Base-by-base conservation (phyloP, 2,797 vertebrate genomes). In the Hybognathus amarus region DNA sequence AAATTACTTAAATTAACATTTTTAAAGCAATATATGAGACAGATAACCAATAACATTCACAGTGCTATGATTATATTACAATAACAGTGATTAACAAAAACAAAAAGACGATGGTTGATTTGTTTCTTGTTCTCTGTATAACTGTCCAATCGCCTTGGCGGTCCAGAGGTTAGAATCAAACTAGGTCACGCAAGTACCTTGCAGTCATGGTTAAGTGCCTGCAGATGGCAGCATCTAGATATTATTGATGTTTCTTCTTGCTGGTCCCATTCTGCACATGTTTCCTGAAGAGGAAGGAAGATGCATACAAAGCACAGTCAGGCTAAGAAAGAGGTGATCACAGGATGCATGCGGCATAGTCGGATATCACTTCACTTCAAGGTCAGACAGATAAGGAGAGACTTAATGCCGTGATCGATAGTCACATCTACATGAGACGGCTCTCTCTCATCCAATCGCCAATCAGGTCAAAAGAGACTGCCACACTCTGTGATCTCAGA, bases 181-280 rank as follows among this genome's bases (percentile, higher is more conserved):
- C 77, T 40, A 76, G 89, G 61, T 89, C 75, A 87, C 83, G 86
- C 81, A 27, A 84, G 88, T 88, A 59, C 84, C 85, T 87, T 90
- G 90, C 77, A 89, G 76, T 90, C 76, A 82, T 78, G 84, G 84
- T 75, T 84, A 66, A 18, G 76, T 85, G 88, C 93, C 93, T 92
- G 91, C 77, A 87, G 93, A 91, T 88, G 93, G 93, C 83, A 83
- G 83, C 45, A 52, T 80, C 89, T 90, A 90, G 83, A 88, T 84
- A 80, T 92, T 94, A 99, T 88, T 96, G 92, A 92, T 94, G 90
- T 91, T 98, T 98, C 91, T 97, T 95, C 85, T 98, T 98, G 42
- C 94, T 86, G 71, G 96, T 91, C 18, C 98, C 97, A 0, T 98
- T 99, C 93, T 89, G 95, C 90, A 94, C 91, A 30, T 93, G 95